phyloP scores from a whole-genome alignment of 2,113 vertebrate genomes.

The Festucalex cinctus region DNA sequence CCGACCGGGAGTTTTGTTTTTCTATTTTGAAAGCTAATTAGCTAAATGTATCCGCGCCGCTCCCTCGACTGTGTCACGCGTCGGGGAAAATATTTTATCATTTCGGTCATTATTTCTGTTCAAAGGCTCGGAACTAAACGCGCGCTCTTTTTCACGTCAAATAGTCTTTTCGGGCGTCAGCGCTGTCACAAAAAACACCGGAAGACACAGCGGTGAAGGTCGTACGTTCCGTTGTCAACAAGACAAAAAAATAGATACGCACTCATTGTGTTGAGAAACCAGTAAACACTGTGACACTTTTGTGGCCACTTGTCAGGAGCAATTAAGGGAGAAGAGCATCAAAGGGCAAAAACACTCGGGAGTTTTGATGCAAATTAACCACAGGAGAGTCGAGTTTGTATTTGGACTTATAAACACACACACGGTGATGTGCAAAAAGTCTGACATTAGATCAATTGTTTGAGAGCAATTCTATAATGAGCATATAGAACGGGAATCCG shows the following conservation, averaged over 20 bases:
- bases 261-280: constrained; percentile 19
- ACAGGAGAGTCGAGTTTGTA: constrained; percentile 36
- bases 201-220: constrained; percentile 36
- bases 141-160: constrained; percentile 15
- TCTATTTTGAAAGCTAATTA: constrained; percentile 48
- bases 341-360: constrained; percentile 29
- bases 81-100: constrained; percentile 23
- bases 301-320: constrained; percentile 49
- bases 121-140: constrained; percentile 46
- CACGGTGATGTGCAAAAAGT: background rate
- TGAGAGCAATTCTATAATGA: background rate
- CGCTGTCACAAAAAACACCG: constrained; percentile 22
- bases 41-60: constrained; percentile 32
- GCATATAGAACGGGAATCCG: background rate
- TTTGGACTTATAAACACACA: constrained; percentile 25
- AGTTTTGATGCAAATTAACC: constrained; percentile 51
- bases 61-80: constrained; percentile 30
- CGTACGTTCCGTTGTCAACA: constrained; percentile 35
- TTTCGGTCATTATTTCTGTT: constrained; percentile 53
- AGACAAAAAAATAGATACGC: constrained; percentile 1
- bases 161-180: constrained; percentile 5
- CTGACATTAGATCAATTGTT: background rate
- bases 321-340: constrained; percentile 33
- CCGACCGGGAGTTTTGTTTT: constrained; percentile 33
- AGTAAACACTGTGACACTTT: constrained; percentile 31